Evolutionary conservation across 2,888 invertebrate genomes (phyloP).

Genomic region (Parnassius glacialis): DNA sequence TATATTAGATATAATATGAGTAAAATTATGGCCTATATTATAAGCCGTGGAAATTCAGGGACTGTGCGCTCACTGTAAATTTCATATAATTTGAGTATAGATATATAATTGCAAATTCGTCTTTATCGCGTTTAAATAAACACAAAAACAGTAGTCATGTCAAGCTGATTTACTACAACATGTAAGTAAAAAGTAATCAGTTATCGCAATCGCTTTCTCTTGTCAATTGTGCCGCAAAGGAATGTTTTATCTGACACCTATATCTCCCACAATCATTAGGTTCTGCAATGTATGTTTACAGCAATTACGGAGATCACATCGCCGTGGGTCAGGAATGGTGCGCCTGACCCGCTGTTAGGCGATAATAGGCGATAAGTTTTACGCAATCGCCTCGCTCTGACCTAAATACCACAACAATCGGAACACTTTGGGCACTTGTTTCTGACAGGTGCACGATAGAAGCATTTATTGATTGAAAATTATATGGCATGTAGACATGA

Average conservation of each 20-base stretch:
- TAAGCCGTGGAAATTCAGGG: too few relatives aligned
- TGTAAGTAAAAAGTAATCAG: too few relatives aligned
- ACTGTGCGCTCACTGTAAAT: too few relatives aligned
- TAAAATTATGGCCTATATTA: too few relatives aligned
- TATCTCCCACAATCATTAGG: conserved; percentile 43
- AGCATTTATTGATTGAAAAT: conserved; percentile 5
- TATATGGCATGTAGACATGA: not conserved
- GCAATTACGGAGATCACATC: conserved; percentile 58
- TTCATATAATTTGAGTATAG: too few relatives aligned
- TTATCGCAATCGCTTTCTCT: conserved; percentile 10
- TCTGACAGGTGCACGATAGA: conserved; percentile 16
- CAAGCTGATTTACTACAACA: too few relatives aligned
- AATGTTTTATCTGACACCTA: conserved; percentile 41
- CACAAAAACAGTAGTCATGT: too few relatives aligned
- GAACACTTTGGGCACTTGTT: conserved; percentile 13
- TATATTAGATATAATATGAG: too few relatives aligned
- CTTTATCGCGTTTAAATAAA: too few relatives aligned
- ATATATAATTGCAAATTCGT: too few relatives aligned
- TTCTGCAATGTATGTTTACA: conserved; percentile 52
- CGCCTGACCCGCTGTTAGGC: conserved; percentile 29
- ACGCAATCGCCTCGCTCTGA: conserved; percentile 33
- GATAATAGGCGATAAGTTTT: conserved; percentile 28
- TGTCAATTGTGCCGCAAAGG: conserved; percentile 20
- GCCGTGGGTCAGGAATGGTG: conserved; percentile 44
- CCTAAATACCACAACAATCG: conserved; percentile 28